Evolutionary conservation across 1,140 invertebrate species (phyloP), one percentile per base, ranked within the genome.

Genomic region (Limonius californicus): DNA sequence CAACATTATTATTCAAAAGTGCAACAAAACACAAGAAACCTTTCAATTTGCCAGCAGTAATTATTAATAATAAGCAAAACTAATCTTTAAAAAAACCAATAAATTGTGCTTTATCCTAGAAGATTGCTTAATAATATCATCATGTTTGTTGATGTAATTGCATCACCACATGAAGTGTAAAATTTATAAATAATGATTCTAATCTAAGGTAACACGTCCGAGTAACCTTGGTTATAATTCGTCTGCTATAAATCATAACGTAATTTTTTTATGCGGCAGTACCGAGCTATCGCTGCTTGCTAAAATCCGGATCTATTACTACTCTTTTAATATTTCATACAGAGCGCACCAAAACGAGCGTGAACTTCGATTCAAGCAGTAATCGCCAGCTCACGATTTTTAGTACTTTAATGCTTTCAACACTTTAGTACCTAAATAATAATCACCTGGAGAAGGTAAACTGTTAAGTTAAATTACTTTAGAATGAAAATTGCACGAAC

Each of bases 81-180:
- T 19, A 19, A 18, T 50, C n/a, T 19, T 19, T 8, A 50, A 21
- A 50, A 50, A 50, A 50, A 2, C 8, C 45, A 50, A 50, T 50
- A 19, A 50, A 50, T 50, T 50, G n/a, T 50, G 12, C 15, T 50
- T 19, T 50, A 50, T 50, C 14, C 45, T 19, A 50, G 45, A 50
- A 50, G 45, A 50, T 50, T 50, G 20, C 45, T 50, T 50, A 50
- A 50, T 50, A 50, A 50, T 50, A 50, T 50, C 45, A 50, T 50
- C 45, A 19, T 50, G 20, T 50, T 21, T 50, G 14, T 19, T 18
- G 45, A 18, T 18, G 16, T 50, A 50, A 50, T 50, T 50, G 45
- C 45, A 50, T 50, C 45, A 50, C 45, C 45, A 14, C 45, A 50
- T 50, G 16, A 50, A 50, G 45, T 50, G 45, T 50, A 50, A 50